Evolutionary conservation across 1,140 invertebrate species (phyloP).

Genomic region (Macrobrachium rosenbergii): DNA sequence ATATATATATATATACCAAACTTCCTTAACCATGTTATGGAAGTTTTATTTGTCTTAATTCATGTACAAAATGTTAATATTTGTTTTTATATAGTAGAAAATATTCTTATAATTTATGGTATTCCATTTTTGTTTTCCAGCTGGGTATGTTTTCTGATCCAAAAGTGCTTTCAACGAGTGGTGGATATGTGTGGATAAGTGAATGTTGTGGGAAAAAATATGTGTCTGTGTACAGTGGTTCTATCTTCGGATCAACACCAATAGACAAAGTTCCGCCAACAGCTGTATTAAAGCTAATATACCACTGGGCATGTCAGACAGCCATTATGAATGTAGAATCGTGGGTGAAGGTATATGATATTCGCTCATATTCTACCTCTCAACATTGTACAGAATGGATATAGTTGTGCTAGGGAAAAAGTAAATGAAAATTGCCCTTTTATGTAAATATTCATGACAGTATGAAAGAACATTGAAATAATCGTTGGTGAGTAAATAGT

Average conservation of each 20-base stretch:
- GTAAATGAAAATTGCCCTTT: neutral
- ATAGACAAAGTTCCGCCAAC: constrained; percentile 78
- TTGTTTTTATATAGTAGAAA: neutral
- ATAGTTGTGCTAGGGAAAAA: neutral
- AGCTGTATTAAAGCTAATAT: constrained; percentile 85
- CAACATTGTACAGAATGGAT: neutral
- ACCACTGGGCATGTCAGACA: constrained; percentile 92
- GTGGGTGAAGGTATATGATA: constrained; percentile 81
- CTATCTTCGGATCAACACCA: constrained; percentile 86
- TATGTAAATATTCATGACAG: neutral
- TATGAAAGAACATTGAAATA: too few relatives aligned
- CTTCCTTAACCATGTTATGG: neutral
- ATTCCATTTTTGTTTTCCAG: constrained; percentile 30
- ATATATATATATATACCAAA: neutral
- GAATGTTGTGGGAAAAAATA: constrained; percentile 86
- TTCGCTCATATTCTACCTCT: too few relatives aligned
- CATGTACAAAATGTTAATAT: neutral
- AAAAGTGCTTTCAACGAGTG: constrained; percentile 68
- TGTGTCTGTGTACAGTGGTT: constrained; percentile 87
- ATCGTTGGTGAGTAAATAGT: too few relatives aligned
- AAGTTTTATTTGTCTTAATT: too few relatives aligned
- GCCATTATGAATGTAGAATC: constrained; percentile 88
- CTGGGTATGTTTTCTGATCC: constrained; percentile 63
- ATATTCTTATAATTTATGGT: neutral
- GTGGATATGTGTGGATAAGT: constrained; percentile 89